phyloP scores from a whole-genome alignment of 2,113 vertebrate genomes.

The Istiophorus platypterus region DNA sequence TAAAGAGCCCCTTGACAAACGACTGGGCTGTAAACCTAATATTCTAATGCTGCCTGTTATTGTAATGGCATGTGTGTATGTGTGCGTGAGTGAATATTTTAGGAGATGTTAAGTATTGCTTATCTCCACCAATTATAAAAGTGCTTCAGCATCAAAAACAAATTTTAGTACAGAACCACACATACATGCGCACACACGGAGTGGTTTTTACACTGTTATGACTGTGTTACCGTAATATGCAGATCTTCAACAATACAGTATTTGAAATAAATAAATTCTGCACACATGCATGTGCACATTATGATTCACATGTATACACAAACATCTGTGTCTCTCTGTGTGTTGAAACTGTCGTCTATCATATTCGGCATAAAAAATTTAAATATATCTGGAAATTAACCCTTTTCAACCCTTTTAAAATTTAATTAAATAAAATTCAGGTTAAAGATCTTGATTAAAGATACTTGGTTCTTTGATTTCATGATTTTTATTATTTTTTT shows the following conservation, averaged over 20 bases:
- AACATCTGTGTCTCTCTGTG: not conserved
- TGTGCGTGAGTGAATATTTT: constrained; percentile 80
- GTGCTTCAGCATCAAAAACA: constrained; percentile 76
- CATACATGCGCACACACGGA: constrained; percentile 17
- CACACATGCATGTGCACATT: not conserved
- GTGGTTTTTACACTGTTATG: constrained; percentile 33
- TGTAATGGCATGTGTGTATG: constrained; percentile 84
- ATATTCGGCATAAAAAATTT: not conserved
- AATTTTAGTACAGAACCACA: constrained; percentile 40
- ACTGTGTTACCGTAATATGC: not conserved
- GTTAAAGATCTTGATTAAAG: too few relatives aligned
- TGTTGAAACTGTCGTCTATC: not conserved
- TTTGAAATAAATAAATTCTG: not conserved
- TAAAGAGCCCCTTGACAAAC: constrained; percentile 91
- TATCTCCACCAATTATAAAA: constrained; percentile 89
- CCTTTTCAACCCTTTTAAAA: too few relatives aligned
- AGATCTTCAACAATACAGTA: not conserved
- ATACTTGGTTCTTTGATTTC: not conserved
- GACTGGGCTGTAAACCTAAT: constrained; percentile 90
- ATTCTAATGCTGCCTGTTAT: constrained; percentile 89
- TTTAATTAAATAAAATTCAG: too few relatives aligned
- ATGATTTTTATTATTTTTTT: too few relatives aligned
- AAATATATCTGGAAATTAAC: not conserved
- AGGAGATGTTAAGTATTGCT: constrained; percentile 88
- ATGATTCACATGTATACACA: not conserved